Evolutionary conservation across 2,888 invertebrate species (phyloP).

Genomic region (Sabatieria punctata): DNA sequence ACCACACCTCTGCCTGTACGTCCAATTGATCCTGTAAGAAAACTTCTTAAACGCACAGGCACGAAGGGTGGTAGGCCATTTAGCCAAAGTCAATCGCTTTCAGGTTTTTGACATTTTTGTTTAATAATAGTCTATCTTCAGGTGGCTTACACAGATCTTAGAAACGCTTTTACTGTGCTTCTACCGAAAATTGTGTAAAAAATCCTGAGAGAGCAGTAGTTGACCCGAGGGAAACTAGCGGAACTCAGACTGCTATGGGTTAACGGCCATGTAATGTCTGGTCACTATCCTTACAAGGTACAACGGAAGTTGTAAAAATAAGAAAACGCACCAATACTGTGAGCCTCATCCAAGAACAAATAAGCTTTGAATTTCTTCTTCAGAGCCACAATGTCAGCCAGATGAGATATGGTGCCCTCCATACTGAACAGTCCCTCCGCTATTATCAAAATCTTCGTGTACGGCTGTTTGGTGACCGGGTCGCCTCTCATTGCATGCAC

Average conservation of each 20-base stretch:
- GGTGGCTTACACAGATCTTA: no score
- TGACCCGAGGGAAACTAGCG: conserved; percentile 1
- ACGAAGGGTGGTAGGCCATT: no score
- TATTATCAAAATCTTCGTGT: conserved; percentile 56
- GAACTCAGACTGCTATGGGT: no score
- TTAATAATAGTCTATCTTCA: no score
- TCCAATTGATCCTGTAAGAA: conserved; percentile 50
- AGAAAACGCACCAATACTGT: conserved; percentile 86
- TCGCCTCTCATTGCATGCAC: conserved; percentile 58
- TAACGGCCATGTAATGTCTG: no score
- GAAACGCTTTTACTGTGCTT: no score
- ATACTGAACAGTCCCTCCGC: conserved; percentile 41
- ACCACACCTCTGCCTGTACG: conserved; percentile 63
- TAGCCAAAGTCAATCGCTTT: no score
- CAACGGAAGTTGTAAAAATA: no score
- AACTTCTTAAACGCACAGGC: background rate
- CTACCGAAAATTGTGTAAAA: no score
- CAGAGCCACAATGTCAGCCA: conserved; percentile 66
- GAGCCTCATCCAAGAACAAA: conserved; percentile 92
- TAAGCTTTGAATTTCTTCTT: conserved; percentile 88
- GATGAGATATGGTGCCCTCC: conserved; percentile 83
- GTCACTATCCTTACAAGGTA: no score
- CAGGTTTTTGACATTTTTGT: no score
- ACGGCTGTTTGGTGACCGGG: conserved; percentile 54
- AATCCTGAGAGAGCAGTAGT: no score